Base-by-base conservation (phyloP, 2,113 vertebrate genomes). In the Channa maculata region DNA sequence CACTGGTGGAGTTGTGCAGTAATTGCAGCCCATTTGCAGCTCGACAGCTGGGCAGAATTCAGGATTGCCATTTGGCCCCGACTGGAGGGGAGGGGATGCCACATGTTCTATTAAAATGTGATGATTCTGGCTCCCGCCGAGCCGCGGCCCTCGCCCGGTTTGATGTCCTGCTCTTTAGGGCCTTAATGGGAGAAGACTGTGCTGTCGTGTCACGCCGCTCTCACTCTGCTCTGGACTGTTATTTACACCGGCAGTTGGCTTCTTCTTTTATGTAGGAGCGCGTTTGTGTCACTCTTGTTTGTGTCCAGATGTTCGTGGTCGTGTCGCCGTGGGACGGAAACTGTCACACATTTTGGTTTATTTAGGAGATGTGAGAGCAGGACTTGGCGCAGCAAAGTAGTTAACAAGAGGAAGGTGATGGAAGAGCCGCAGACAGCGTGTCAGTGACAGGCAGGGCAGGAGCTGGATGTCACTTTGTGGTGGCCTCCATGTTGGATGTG, bases 21-120 rank as follows among this genome's bases (percentile, higher is more conserved):
- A 90, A 91, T 88, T 88, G 89, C 74, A 58, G 79, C 65, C 80
- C 89, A 83, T 93, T 92, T 90, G 88, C 84, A 85, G 65, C 67
- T 63, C 55, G 81, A 93, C 93, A 93, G 93, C 92, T 92, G 92
- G 91, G 88, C 88, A 88, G 92, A 93, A 94, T 93, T 82, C 76
- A 80, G 80, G 76, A 93, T 89, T 86, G 86, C 85, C 82, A 85
- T 91, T 92, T 92, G 92, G 89, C 85, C 84, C 81, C 45, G 80
- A 84, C 92, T 77, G 84, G 73, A 61, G 80, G 57, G 82, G 75
- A 70, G 78, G 76, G 77, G 87, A 82, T 37, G 88, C 90, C 88
- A 89, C 86, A 90, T 92, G 92, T 91, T 90, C 84, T 87, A 93
- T 94, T 92, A 94, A 94, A 94, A 91, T 86, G 88, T 92, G 91